Evolutionary conservation across 2,888 invertebrate species (phyloP), one percentile per base, ranked within the genome.

Genomic region (Lamellibrachia columna): DNA sequence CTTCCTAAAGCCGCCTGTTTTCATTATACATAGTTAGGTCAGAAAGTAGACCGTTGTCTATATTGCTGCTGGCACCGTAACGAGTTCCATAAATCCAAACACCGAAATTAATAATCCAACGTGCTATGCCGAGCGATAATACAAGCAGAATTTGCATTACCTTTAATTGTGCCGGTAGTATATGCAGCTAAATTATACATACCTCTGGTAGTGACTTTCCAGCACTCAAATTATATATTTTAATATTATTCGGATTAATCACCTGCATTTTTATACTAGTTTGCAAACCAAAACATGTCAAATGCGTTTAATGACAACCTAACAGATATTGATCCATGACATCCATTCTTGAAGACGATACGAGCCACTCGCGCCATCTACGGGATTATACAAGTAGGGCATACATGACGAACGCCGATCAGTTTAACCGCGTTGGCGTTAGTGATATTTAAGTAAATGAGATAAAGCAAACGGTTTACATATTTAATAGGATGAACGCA

Each of bases 131-230:
- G 75, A 75, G 75, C 75, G 75, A 75, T 75, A 75, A 75, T 75
- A 75, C 75, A 22, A 75, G 75, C 22, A 22, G 22, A 75, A 75
- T 75, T 22, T 1, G 3, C 75, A 75, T 75, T 15, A 22, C 75
- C 55, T 75, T 75, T 75, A 75, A 75, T 91, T 11, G 22, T 6
- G 28, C 22, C 11, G n/a, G 22, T 75, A 11, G n/a, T 75, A 75
- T 11, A 22, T 75, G 22, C 22, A 75, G 15, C 22, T 15, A 91
- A 91, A 53, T 53, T 22, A 6, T 53, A 97, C 97, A 97, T 97
- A 99, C 99, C 97, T 99, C 99, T 94, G 99, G 99, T 94, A 99
- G 97, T 55, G 99, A 98, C 97, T 99, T 99, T 94, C 99, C 99
- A 94, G 98, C 98, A 96, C 99, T 99, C 91, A 99, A 97, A 97